Conservation (phyloP, 2,113 vertebrate genomes). For the Atlantisia rogersi region DNA sequence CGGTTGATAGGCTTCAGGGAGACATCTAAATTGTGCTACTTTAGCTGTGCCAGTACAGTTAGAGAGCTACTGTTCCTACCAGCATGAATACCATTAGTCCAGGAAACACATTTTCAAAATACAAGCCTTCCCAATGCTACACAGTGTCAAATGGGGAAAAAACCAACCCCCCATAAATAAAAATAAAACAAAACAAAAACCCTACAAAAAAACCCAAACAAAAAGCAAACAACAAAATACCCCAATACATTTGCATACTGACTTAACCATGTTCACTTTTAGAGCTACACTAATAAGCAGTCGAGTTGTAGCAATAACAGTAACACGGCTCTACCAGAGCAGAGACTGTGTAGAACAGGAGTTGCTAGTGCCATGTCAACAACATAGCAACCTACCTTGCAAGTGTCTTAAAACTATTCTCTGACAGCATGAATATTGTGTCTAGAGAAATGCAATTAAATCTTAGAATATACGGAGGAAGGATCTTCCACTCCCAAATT, state of each 20-base stretch:
- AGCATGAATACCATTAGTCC: neutral
- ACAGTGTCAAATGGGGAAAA: neutral
- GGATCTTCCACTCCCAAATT: neutral
- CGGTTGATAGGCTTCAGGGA: neutral
- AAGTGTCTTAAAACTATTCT: neutral
- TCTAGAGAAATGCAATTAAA: neutral
- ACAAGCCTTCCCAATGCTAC: neutral
- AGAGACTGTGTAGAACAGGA: neutral
- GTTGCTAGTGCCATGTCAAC: neutral
- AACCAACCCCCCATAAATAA: neutral
- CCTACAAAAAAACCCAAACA: no score
- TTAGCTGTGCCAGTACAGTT: neutral
- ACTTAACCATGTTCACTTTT: neutral
- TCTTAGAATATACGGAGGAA: neutral
- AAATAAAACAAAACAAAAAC: no score
- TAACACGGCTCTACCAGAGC: neutral
- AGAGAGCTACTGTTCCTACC: neutral
- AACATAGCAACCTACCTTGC: neutral
- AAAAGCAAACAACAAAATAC: neutral
- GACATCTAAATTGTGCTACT: neutral
- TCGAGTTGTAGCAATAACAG: neutral
- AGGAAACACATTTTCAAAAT: neutral
- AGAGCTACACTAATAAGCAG: neutral
- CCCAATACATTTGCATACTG: neutral
- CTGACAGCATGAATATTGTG: neutral